phyloP scores from a whole-genome alignment of 1,140 invertebrate species.

The Mya arenaria region DNA sequence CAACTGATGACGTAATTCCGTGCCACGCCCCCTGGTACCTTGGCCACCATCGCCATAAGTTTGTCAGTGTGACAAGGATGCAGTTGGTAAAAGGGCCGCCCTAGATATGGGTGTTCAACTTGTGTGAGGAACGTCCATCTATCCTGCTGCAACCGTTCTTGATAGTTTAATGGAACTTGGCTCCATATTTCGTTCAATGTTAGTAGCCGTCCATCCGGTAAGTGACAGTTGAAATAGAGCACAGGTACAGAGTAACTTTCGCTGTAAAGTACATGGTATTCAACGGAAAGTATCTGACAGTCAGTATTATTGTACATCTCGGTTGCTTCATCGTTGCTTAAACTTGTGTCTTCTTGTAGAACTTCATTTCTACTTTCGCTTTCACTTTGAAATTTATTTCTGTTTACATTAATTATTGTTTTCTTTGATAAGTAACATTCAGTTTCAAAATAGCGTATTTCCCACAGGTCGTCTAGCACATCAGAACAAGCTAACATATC shows the following conservation, averaged over 20 bases:
- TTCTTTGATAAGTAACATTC: no score
- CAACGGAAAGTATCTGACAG: no score
- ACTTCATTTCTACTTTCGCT: no score
- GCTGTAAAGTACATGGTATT: constrained; percentile 83
- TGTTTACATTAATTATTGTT: no score
- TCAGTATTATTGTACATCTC: no score
- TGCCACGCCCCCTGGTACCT: not conserved
- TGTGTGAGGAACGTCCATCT: constrained; percentile 78
- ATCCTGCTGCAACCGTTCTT: constrained; percentile 65
- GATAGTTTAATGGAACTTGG: constrained; percentile 65
- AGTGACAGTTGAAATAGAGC: constrained; percentile 84
- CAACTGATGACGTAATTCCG: constrained; percentile 75
- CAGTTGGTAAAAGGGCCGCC: constrained; percentile 76
- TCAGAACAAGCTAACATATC: not conserved
- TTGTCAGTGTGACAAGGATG: constrained; percentile 79
- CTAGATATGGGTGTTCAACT: constrained; percentile 78
- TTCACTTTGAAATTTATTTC: no score
- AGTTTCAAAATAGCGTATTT: not conserved
- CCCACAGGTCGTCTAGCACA: not conserved
- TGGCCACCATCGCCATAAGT: constrained; percentile 66
- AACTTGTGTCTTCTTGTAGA: no score
- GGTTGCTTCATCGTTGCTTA: no score
- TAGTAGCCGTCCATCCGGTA: constrained; percentile 77
- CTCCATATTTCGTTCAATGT: constrained; percentile 80
- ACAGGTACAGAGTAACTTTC: constrained; percentile 84